Percentiles rank a stretch among this genome's conserved stretches.
These are phyloP conservation scores for Theretra japonica DNA, from an alignment of 2,888 invertebrate species.

Conservation along the genomic window DNA sequence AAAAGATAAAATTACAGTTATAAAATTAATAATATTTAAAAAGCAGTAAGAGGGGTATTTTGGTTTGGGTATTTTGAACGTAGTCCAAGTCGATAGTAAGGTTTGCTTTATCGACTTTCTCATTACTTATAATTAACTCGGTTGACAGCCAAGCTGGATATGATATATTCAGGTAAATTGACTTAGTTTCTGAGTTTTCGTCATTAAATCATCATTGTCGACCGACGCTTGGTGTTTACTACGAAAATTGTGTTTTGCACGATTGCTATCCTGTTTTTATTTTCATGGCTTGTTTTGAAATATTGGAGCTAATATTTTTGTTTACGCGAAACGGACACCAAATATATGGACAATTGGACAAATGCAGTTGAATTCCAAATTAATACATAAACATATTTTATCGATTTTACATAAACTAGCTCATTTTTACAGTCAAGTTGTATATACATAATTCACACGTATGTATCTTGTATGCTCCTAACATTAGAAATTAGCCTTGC, in stretches of 20 bases:
- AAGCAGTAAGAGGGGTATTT: background rate
- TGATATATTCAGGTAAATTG: conserved; percentile 21
- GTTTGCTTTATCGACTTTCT: background rate
- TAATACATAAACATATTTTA: background rate
- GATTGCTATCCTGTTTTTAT: conserved; percentile 10
- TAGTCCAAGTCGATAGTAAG: conserved; percentile 9
- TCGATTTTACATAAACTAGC: background rate
- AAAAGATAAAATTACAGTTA: too few species aligned
- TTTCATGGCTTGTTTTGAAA: conserved; percentile 30
- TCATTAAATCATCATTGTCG: background rate
- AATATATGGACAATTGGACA: background rate
- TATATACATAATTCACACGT: too few species aligned
- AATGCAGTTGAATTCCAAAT: background rate
- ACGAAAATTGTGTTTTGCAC: conserved; percentile 15
- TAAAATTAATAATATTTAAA: background rate
- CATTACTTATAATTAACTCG: conserved; percentile 9
- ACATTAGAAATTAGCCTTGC: too few species aligned
- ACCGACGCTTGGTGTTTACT: conserved; percentile 12
- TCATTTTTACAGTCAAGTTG: too few species aligned
- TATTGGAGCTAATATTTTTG: background rate
- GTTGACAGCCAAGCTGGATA: conserved; percentile 23
- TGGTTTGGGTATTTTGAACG: background rate
- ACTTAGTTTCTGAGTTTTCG: background rate
- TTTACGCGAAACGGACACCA: background rate
- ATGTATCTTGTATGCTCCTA: too few species aligned